Base-by-base conservation (phyloP, 1,140 invertebrate genomes). In the Cotesia glomerata region DNA sequence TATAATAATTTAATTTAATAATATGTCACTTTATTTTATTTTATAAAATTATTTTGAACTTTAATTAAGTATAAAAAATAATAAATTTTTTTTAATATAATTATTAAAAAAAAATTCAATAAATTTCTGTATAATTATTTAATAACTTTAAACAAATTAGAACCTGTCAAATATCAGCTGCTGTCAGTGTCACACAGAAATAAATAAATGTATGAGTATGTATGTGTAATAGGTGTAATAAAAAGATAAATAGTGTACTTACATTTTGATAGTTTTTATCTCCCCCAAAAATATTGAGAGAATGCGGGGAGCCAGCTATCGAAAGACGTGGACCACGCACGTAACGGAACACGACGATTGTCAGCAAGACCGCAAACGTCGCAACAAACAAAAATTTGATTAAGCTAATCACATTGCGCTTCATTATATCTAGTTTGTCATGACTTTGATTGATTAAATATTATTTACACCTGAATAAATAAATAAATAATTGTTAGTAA, bases 381-480 rank as follows among this genome's bases (percentile, higher is more conserved):
- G 84, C 85, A n/a, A 88, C 74, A 13, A 81, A 77, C 58, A 84
- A 76, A 72, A 88, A 88, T 73, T 88, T 88, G 35, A 87, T 74
- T 69, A 86, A 75, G 79, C 86, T 87, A 74, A 87, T 79, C 36
- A 86, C 80, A 81, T 87, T 87, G 54, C 86, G 84, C 77, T 80
- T 86, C 86, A 87, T 87, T 74, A 76, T 77, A 59, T 56, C 69
- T 72, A 64, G 59, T 49, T 67, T 49, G 59, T 72, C 78, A 80
- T 81, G 70, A 56, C 59, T 69, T 61, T 70, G 16, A 18, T 39
- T 62, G n/a, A 51, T 67, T 18, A 61, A 64, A 26, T 26, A 26
- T 26, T 39, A 64, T 64, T 64, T 35, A 26, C 59, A 32, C 18
- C 26, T 26, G 26, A 26, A 26, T 26, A 26, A 61, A 61, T 14